These are phyloP conservation scores for Odontamblyopus rebecca DNA, from an alignment of 2,797 vertebrate genomes.

Conservation along the genomic window DNA sequence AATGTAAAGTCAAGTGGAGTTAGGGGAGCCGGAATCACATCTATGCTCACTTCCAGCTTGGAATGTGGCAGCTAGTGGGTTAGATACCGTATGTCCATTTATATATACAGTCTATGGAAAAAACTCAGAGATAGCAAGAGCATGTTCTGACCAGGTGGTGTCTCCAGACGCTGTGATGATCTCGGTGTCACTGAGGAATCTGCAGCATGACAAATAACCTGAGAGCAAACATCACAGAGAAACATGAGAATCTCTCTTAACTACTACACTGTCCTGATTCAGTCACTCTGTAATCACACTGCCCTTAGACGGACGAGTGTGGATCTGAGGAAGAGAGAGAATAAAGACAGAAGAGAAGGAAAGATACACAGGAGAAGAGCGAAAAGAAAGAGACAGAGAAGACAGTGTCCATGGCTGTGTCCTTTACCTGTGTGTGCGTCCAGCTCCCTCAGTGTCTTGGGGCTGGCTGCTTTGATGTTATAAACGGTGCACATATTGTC, in stretches of 20 bases:
- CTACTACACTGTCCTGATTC: too few relatives aligned
- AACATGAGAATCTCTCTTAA: too few relatives aligned
- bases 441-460: slow-evolving; percentile 85
- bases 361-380: too few relatives aligned
- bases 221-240: background rate
- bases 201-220: slow-evolving; percentile 88
- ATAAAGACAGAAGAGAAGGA: background rate
- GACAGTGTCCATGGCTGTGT: background rate
- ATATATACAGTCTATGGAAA: background rate
- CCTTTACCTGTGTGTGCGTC: slow-evolving; percentile 59
- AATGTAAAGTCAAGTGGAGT: too few relatives aligned
- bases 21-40: too few relatives aligned
- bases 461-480: slow-evolving; percentile 83
- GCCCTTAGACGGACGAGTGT: too few relatives aligned
- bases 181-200: slow-evolving; percentile 86
- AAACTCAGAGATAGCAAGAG: background rate
- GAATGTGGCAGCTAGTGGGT: too few relatives aligned
- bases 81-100: too few relatives aligned
- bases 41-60: too few relatives aligned
- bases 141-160: slow-evolving; percentile 81
- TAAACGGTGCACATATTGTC: slow-evolving; percentile 90
- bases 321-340: background rate
- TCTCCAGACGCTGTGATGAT: slow-evolving; percentile 90
- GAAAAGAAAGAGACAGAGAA: too few relatives aligned
- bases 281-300: too few relatives aligned